Percentiles rank a stretch among this genome's conserved stretches.
These are phyloP conservation scores for Eristalinus sepulchralis DNA, from an alignment of 2,888 invertebrate species.

Conservation along the genomic window DNA sequence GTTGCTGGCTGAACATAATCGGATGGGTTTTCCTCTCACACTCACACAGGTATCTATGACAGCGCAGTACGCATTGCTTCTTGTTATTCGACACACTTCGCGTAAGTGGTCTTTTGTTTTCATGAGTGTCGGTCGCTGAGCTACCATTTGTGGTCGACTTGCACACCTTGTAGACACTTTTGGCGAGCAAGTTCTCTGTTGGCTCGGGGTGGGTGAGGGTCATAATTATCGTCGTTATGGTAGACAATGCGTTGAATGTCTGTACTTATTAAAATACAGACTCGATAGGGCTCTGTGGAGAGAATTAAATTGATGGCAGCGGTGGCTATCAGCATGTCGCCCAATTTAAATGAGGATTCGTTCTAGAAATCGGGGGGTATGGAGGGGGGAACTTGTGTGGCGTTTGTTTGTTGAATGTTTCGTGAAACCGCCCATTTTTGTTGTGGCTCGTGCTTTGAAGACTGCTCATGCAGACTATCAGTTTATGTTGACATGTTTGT, in stretches of 20 bases:
- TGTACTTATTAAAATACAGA: not conserved
- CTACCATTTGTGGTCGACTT: not conserved
- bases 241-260: not conserved
- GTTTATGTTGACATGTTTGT: not conserved
- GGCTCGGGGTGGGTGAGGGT: not conserved
- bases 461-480: not conserved
- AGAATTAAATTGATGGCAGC: not conserved
- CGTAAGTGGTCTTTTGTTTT: conserved; percentile 60
- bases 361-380: not conserved
- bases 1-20: not conserved
- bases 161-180: not conserved
- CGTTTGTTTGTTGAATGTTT: not conserved
- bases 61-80: conserved; percentile 2
- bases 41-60: not conserved
- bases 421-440: not conserved
- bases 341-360: not conserved
- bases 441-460: not conserved
- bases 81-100: conserved; percentile 25
- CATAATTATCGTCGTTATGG: not conserved
- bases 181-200: not conserved
- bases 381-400: not conserved
- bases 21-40: not conserved
- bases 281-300: not conserved
- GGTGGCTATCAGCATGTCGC: not conserved
- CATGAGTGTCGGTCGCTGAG: conserved; percentile 34